phyloP scores from a whole-genome alignment of 2,797 vertebrate species.

The Propithecus deckenii region DNA sequence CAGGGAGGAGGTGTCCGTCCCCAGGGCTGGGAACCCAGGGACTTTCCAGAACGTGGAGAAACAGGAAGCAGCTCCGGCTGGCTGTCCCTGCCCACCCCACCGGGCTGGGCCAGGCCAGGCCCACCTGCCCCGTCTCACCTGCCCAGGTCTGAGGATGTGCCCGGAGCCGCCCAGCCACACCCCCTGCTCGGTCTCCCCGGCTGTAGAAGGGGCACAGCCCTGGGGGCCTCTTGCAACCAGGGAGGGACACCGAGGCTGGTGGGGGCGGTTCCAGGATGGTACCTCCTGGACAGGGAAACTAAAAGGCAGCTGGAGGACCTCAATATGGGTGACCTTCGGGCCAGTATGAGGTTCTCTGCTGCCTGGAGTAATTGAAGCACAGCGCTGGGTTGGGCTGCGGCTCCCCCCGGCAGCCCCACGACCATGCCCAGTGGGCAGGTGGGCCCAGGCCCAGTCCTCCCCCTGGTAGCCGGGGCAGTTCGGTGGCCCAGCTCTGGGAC shows the following conservation, averaged over 20 bases:
- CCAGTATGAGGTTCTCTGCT: background rate
- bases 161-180: rapidly evolving
- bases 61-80: conserved; percentile 62
- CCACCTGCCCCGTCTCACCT: conserved; percentile 19
- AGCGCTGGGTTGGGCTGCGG: too few relatives aligned
- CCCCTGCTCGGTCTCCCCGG: background rate
- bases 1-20: background rate
- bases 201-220: too few relatives aligned
- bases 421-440: background rate
- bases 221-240: background rate
- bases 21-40: conserved; percentile 9
- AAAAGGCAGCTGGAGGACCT: background rate
- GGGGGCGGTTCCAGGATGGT: background rate
- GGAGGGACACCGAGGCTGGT: background rate
- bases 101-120: background rate
- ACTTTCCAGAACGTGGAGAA: conserved; percentile 72
- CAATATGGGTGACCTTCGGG: background rate
- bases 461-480: too few relatives aligned
- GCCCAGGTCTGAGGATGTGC: background rate
- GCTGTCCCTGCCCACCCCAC: background rate
- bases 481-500: background rate
- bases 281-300: background rate
- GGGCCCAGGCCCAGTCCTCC: too few relatives aligned
- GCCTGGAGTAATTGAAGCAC: background rate
- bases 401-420: too few relatives aligned